Conservation (phyloP, 1,140 invertebrate species). For the Adelges cooleyi region DNA sequence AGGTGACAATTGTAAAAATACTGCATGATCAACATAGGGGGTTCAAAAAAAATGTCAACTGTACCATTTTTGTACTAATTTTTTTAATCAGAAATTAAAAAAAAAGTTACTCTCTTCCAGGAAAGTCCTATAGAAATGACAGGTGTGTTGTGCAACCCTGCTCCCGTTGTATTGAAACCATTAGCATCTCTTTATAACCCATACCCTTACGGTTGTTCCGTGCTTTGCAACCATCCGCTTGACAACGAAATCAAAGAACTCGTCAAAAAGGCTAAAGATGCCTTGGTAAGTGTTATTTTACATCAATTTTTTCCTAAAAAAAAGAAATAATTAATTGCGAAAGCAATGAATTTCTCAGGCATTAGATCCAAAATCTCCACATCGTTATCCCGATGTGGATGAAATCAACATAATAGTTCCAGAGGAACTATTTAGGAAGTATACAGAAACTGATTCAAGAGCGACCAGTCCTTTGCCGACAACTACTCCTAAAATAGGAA, state of each 20-base stretch:
- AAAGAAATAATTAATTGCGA: too few species aligned
- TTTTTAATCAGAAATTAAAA: too few species aligned
- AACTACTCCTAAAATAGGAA: constrained; percentile 40
- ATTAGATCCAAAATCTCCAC: neutral
- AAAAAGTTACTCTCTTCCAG: too few species aligned
- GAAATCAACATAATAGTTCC: constrained; percentile 39
- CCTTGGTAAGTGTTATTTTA: constrained; percentile 54
- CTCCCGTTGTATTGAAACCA: constrained; percentile 55
- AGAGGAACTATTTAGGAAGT: constrained; percentile 51
- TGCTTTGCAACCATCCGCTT: constrained; percentile 69
- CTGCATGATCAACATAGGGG: too few species aligned
- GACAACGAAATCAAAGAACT: constrained; percentile 59
- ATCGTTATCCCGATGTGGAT: constrained; percentile 6
- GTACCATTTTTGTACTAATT: too few species aligned
- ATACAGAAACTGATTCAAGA: constrained; percentile 66
- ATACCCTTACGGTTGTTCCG: constrained; percentile 61
- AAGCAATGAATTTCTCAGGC: neutral
- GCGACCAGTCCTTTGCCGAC: constrained; percentile 59
- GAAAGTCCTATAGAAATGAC: neutral
- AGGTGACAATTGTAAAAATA: too few species aligned
- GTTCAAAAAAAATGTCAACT: too few species aligned
- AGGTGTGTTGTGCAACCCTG: constrained; percentile 33
- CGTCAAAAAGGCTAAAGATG: constrained; percentile 55
- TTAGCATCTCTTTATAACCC: constrained; percentile 69
- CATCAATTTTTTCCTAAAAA: too few species aligned